Conservation (phyloP, 2,888 invertebrate species). For the Coelinius sp. region DNA sequence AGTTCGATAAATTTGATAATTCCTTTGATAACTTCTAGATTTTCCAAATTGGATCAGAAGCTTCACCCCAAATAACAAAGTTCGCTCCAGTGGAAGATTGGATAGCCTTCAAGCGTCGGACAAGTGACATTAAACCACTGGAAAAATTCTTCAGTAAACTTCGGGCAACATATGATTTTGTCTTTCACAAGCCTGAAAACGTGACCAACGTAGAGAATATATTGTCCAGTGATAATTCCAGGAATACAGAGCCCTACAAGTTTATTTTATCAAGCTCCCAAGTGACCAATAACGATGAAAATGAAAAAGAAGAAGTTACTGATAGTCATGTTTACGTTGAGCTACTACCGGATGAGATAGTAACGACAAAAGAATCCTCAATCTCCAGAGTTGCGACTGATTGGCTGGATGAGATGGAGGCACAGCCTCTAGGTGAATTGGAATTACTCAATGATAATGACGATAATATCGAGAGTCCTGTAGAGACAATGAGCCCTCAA, state of each 20-base stretch:
- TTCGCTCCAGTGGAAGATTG: constrained; percentile 58
- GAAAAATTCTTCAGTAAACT: constrained; percentile 61
- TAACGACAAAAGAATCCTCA: constrained; percentile 20
- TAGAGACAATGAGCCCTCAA: constrained; percentile 39
- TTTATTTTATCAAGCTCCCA: constrained; percentile 25
- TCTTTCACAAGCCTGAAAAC: constrained; percentile 59
- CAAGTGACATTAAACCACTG: constrained; percentile 53
- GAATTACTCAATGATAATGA: constrained; percentile 48
- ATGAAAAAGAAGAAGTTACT: constrained; percentile 9
- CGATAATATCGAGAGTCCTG: constrained; percentile 45
- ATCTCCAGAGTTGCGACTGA: constrained; percentile 30
- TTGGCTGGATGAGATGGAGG: constrained; percentile 42
- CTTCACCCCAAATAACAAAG: constrained; percentile 59
- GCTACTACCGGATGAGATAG: constrained; percentile 21
- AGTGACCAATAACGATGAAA: neutral
- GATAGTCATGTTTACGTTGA: constrained; percentile 3
- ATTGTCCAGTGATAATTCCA: constrained; percentile 40
- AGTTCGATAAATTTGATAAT: too few species aligned
- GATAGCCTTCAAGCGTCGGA: constrained; percentile 51
- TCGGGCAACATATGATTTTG: constrained; percentile 60
- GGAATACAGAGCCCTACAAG: constrained; percentile 10
- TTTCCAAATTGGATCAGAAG: constrained; percentile 50
- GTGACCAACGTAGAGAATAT: constrained; percentile 58
- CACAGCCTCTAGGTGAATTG: constrained; percentile 49
- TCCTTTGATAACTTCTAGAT: too few species aligned